Evolutionary conservation across 2,888 invertebrate species (phyloP).

Genomic region (Lochmaea crataegi): DNA sequence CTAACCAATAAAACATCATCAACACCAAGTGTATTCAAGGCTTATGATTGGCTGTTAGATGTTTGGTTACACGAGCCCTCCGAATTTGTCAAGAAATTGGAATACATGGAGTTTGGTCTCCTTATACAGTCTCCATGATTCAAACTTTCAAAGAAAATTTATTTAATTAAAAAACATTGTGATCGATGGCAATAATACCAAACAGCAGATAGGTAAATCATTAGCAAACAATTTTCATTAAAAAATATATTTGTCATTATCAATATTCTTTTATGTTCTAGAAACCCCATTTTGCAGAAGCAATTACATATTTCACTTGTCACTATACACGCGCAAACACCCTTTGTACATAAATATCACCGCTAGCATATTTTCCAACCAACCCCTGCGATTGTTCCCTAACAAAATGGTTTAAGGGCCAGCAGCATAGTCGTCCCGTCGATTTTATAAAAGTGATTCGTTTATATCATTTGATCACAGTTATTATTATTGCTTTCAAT

Average conservation of each 20-base stretch:
- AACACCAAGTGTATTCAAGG: no score
- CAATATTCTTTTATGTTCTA: background rate
- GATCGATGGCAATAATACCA: background rate
- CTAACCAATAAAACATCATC: no score
- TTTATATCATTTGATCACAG: background rate
- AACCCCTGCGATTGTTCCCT: slow-evolving; percentile 16
- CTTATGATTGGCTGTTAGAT: no score
- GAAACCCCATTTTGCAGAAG: slow-evolving; percentile 15
- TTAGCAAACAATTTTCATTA: background rate
- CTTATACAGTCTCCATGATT: no score
- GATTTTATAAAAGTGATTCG: background rate
- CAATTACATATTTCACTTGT: slow-evolving; percentile 23
- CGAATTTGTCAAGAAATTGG: no score
- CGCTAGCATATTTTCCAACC: slow-evolving; percentile 9
- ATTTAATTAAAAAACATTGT: no score
- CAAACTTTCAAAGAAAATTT: no score
- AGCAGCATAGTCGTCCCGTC: background rate
- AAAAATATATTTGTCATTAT: background rate
- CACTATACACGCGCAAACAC: slow-evolving; percentile 9
- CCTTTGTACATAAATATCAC: slow-evolving; percentile 15
- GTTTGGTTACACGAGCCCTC: no score
- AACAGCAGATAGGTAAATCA: background rate
- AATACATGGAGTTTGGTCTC: no score
- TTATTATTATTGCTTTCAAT: no score
- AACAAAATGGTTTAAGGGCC: slow-evolving; percentile 8